Evolutionary conservation across 2,888 invertebrate species (phyloP), one percentile per base, ranked within the genome.

Genomic region (Ormyrus thymus): DNA sequence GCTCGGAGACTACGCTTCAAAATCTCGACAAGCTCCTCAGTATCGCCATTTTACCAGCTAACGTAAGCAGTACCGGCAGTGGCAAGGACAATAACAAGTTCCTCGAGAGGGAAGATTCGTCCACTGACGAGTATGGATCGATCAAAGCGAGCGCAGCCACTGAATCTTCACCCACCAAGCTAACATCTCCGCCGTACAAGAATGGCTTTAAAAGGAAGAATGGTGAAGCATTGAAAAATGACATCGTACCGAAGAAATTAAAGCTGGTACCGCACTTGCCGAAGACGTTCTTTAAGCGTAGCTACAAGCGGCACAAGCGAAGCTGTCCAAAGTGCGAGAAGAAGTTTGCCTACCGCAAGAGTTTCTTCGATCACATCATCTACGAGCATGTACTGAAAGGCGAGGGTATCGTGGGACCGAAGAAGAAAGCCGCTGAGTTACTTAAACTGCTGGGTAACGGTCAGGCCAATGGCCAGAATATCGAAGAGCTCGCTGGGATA

Each of bases 21-120:
- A 78, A 78, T 29, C 29, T 80, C 2, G 80, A 81, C 53, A 78
- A 81, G 29, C 73, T 81, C 1, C 46, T 81, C 13, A 74, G 55
- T 55, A 76, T 81, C 5, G 80, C 80, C 62, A 81, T 81, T n/a
- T 29, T 81, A 50, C 79, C 77, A 3, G 50, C 58, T 9, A 80
- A 76, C 45, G 76, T 76, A 1, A 53, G 68, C 11, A 29, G 29
- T 29, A 29, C 29, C 3, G 68, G 61, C 10, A 65, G 59, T 7
- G 70, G 48, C 15, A 79, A 72, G 13, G 69, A 56, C 6, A 53
- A 65, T 50, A 61, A 64, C 15, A 81, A 81, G 46, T 78, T 50
- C 13, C 61, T 62, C 6, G 77, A 74, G 6, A 56, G 73, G 15
- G 80, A 78, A 7, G 72, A 76, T n/a, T 78, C 81, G 11, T 76